These are phyloP conservation scores for Lepilemur septentrionalis DNA, from an alignment of 2,797 vertebrate species.

Conservation along the genomic window DNA sequence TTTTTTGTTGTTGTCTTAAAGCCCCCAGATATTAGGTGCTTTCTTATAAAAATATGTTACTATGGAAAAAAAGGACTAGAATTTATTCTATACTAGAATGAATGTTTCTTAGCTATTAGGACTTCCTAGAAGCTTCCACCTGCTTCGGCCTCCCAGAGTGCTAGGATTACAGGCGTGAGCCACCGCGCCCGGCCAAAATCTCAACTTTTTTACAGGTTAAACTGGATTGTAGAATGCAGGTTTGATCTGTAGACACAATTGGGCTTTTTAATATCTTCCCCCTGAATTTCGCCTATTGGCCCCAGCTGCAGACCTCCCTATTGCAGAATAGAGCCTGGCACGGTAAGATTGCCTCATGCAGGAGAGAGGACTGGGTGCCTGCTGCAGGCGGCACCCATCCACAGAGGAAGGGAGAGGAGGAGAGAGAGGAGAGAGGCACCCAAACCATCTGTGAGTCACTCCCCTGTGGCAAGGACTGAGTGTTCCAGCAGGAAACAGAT, in stretches of 20 bases:
- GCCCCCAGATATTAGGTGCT: not conserved
- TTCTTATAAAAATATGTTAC: slow-evolving; percentile 3
- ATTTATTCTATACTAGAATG: not conserved
- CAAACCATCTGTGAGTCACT: not conserved
- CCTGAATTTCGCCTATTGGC: not conserved
- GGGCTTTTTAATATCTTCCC: not conserved
- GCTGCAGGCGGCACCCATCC: not conserved
- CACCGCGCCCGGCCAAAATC: not conserved
- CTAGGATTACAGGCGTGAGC: no score
- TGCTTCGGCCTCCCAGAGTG: no score
- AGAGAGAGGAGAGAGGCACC: not conserved
- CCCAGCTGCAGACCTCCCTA: not conserved
- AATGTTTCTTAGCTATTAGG: slow-evolving; percentile 1
- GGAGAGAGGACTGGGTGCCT: not conserved
- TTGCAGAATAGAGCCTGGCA: not conserved
- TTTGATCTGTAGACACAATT: slow-evolving; percentile 6
- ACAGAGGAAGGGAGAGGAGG: not conserved
- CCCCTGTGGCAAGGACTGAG: not conserved
- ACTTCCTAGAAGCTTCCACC: not conserved
- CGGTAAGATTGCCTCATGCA: not conserved
- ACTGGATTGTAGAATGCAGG: not conserved
- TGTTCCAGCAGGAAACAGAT: slow-evolving; percentile 31
- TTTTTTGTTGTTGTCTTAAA: not conserved
- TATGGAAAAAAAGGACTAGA: not conserved
- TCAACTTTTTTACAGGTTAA: not conserved